Evolutionary conservation across 2,888 invertebrate genomes (phyloP), one percentile per base, ranked within the genome.

Genomic region (Theretra japonica): DNA sequence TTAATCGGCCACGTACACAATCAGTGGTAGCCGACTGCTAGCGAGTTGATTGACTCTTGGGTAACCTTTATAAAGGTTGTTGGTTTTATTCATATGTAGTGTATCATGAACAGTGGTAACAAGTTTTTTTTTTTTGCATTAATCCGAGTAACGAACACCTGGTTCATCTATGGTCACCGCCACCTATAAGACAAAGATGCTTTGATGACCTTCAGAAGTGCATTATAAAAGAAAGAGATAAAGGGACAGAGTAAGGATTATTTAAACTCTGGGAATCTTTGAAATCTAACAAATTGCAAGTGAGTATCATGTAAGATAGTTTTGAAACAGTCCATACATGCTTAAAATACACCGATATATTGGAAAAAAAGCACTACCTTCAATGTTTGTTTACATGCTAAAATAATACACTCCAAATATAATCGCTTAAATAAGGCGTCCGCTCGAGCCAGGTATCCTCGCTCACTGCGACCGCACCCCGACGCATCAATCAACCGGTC

Each of bases 401-500:
- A 15, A 48, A 4, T 48, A 48, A 7, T 1, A 17, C 48, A 48
- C 2, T 48, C 4, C 48, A 8, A 48, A 60, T 60, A 25, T 5
- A 60, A 60, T 60, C 4, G 1, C 30, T 30, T 7, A 60, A 30
- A n/a, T 6, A 60, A 60, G 4, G 17, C 30, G 19, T 30, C 19
- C n/a, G n/a, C n/a, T 19, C n/a, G 2, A 6, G 4, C 21, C 11
- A 4, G 4, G 8, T n/a, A 17, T 6, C 23, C 65, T 21, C 48
- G 48, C 2, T 65, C 65, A 65, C 23, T 48, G 23, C 23, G 48
- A 65, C 65, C 4, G 15, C 48, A 48, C 65, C 65, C 23, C 11
- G 62, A n/a, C 15, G 65, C 65, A 65, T 48, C 48, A 65, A 65
- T 65, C 48, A 65, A 23, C 48, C n/a, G 41, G 62, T 15, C 41